Percentiles rank a stretch among this genome's conserved stretches.
Conservation (phyloP, 2,797 vertebrate genomes). For the Heteromormyrus szaboi region DNA sequence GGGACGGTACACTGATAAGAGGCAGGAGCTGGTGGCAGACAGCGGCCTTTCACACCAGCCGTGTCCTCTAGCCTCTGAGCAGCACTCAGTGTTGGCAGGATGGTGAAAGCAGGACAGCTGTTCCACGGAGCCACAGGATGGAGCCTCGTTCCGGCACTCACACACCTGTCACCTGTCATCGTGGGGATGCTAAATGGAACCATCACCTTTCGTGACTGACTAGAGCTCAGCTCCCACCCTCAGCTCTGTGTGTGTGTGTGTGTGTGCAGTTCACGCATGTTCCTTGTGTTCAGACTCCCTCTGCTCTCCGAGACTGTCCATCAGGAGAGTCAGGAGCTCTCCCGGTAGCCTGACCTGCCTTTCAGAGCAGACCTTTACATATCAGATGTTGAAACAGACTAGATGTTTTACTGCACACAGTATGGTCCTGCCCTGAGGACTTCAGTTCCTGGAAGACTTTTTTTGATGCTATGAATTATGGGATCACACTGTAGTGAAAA, state of each 20-base stretch:
- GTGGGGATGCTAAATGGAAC: neutral
- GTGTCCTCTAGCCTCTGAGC: neutral
- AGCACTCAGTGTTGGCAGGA: neutral
- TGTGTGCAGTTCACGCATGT: neutral
- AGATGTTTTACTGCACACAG: neutral
- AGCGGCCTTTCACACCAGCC: neutral
- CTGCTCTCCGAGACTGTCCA: neutral
- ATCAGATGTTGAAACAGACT: neutral
- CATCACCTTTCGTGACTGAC: neutral
- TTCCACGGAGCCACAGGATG: neutral
- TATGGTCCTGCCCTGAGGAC: neutral
- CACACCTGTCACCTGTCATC: neutral
- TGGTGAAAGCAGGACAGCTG: neutral
- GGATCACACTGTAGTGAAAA: neutral
- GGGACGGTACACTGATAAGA: neutral
- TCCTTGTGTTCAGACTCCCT: neutral
- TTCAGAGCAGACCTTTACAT: neutral
- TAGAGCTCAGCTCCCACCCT: neutral
- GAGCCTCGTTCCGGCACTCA: neutral
- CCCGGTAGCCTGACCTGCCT: neutral
- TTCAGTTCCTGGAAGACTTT: neutral
- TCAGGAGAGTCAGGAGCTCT: neutral
- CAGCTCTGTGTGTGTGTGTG: neutral
- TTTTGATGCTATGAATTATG: neutral
- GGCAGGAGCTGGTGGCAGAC: neutral